Evolutionary conservation across 1,140 invertebrate genomes (phyloP).

Genomic region (Neocloeon triangulifer): DNA sequence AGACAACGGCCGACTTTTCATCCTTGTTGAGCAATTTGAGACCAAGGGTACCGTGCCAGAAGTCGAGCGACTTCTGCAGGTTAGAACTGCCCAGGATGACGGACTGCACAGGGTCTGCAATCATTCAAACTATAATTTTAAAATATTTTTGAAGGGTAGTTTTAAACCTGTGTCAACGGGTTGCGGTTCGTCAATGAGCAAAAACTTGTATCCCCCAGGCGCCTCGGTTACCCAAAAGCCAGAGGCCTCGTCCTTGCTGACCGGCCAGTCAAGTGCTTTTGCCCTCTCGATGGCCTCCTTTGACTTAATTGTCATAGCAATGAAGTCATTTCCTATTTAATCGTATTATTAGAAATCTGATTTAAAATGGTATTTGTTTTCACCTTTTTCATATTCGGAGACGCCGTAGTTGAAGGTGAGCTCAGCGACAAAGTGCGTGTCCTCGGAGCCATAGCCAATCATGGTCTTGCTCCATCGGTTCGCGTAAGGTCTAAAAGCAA

Average conservation of each 20-base stretch:
- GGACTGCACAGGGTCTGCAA: slow-evolving; percentile 59
- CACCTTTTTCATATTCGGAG: slow-evolving; percentile 53
- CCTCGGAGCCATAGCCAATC: slow-evolving; percentile 93
- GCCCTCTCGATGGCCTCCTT: slow-evolving; percentile 51
- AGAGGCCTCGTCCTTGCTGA: slow-evolving; percentile 32
- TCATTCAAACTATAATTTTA: too few species aligned
- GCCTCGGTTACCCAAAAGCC: slow-evolving; percentile 37
- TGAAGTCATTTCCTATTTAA: slow-evolving; percentile 84
- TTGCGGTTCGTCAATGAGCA: slow-evolving; percentile 45
- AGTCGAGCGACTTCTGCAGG: slow-evolving; percentile 48
- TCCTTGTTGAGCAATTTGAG: slow-evolving; percentile 42
- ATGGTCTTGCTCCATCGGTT: slow-evolving; percentile 98
- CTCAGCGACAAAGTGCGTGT: slow-evolving; percentile 87
- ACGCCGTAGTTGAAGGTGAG: slow-evolving; percentile 96
- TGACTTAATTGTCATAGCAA: slow-evolving; percentile 65
- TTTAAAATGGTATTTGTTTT: too few species aligned
- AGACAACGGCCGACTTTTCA: slow-evolving; percentile 33
- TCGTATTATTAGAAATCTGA: too few species aligned
- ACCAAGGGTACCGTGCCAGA: slow-evolving; percentile 58
- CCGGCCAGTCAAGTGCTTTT: slow-evolving; percentile 35
- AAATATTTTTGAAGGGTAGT: too few species aligned
- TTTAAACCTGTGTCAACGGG: slow-evolving; percentile 33
- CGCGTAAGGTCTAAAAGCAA: slow-evolving; percentile 61
- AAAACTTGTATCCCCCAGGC: slow-evolving; percentile 82
- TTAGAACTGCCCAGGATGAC: slow-evolving; percentile 59